A percentile compares a stretch with the other conserved stretches of the same genome.
Evolutionary conservation across 1,140 invertebrate genomes (phyloP).

Genomic region (Drosophila nannoptera): DNA sequence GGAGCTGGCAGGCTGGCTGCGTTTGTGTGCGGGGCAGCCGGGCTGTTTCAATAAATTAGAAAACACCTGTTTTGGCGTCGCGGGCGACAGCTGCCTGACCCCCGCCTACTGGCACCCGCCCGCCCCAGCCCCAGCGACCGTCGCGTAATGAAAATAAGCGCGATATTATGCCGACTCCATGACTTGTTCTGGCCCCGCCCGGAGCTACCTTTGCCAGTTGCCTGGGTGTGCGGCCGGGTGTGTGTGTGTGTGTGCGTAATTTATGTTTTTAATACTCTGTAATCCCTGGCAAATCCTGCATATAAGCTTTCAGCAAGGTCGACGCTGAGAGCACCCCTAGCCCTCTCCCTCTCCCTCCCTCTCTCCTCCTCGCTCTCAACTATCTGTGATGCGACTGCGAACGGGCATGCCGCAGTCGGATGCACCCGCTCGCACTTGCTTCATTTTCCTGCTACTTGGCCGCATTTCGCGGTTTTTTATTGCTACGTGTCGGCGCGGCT

Average conservation of each 20-base stretch:
- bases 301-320: too few species aligned
- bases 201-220: not conserved
- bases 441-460: constrained; percentile 71
- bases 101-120: not conserved
- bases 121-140: not conserved
- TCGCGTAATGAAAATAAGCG: constrained; percentile 64
- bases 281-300: too few species aligned
- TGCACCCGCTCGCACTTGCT: not conserved
- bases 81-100: constrained; percentile 56
- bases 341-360: too few species aligned
- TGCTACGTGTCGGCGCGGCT: constrained; percentile 62
- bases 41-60: constrained; percentile 67
- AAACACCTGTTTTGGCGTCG: constrained; percentile 68
- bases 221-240: not conserved
- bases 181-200: constrained; percentile 41
- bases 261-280: constrained; percentile 54
- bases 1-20: not conserved
- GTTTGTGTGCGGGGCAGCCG: not conserved
- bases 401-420: not conserved
- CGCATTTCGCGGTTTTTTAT: constrained; percentile 78
- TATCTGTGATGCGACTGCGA: not conserved
- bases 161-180: constrained; percentile 67
- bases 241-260: constrained; percentile 51
- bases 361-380: too few species aligned
- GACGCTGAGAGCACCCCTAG: too few species aligned